Evolutionary conservation across 2,797 vertebrate species (phyloP), one percentile per base, ranked within the genome.

Genomic region (Bradypodion ventrale): DNA sequence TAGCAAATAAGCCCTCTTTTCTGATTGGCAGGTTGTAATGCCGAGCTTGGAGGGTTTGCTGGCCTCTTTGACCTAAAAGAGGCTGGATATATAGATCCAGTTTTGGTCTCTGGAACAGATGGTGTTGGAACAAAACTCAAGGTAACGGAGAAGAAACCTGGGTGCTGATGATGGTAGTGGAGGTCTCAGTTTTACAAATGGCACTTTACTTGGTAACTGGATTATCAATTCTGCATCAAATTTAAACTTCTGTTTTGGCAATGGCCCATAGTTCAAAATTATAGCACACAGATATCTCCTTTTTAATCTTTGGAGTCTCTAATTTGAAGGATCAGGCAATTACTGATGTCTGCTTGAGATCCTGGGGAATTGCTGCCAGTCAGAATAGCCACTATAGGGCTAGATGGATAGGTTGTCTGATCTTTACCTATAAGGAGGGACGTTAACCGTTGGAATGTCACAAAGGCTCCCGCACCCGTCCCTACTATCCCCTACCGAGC

Each of bases 111-210:
- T 77, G 99, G 98, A 83, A 98, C 99, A 0, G 99, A 99, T 15
- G 98, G 99, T 1, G 98, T 99, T 7, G 98, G 99, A 74, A 99
- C 99, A 49, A 99, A 99, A 90, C 97, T 99, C 21, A 99, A 98
- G 97, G 99, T 99, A 94, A 92, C 68, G 10, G 49, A 75, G n/a
- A 79, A 35, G 8, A 82, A 79, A 83, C 74, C 52, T 16, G 29
- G 21, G 60, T 19, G 16, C 16, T 49, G 35, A n/a, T 13, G 69
- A n/a, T 27, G 69, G 23, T 70, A 25, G 10, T 16, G 27, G 1
- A 59, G 56, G 56, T 49, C 23, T 49, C 27, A 83, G 8, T 6
- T 12, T 7, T 16, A 60, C 52, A 68, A 16, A 9, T 21, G 37
- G 23, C n/a, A 32, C 32, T 29, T 76, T 68, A 19, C 12, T 21